Conservation (phyloP, 2,797 vertebrate genomes). For the Tapirus indicus region DNA sequence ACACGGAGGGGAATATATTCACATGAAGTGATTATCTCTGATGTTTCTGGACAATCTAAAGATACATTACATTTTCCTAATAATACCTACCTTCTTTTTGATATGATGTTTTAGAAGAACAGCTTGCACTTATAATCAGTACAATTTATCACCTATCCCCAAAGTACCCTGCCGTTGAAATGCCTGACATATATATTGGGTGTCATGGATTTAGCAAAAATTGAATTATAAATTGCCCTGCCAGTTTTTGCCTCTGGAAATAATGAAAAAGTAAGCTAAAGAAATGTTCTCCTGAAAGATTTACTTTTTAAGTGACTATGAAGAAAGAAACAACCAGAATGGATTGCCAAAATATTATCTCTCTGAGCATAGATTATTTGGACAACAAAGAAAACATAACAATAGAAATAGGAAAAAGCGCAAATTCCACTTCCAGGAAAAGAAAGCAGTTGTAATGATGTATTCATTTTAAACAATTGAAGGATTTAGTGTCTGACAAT, state of each 20-base stretch:
- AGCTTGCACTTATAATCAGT: constrained; percentile 93
- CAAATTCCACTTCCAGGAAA: constrained; percentile 71
- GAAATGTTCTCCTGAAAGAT: constrained; percentile 90
- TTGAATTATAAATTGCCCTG: constrained; percentile 95
- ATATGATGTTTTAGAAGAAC: constrained; percentile 91
- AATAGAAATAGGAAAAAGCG: constrained; percentile 65
- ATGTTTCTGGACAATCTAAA: constrained; percentile 90
- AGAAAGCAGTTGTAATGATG: constrained; percentile 55
- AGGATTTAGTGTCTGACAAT: constrained; percentile 75
- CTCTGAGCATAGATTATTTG: constrained; percentile 82
- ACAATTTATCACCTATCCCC: constrained; percentile 94
- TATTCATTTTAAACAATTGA: constrained; percentile 69
- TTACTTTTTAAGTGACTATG: constrained; percentile 88
- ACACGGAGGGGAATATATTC: constrained; percentile 86
- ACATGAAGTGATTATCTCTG: constrained; percentile 88
- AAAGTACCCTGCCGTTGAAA: constrained; percentile 94
- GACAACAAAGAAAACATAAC: constrained; percentile 78
- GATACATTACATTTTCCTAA: constrained; percentile 90
- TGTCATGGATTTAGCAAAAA: constrained; percentile 96
- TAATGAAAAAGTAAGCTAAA: constrained; percentile 91
- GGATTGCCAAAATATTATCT: constrained; percentile 87
- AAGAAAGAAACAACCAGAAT: constrained; percentile 88
- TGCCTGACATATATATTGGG: constrained; percentile 99
- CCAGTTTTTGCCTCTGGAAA: constrained; percentile 93
- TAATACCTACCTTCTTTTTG: constrained; percentile 89